phyloP scores from a whole-genome alignment of 2,888 invertebrate genomes.

The Camptogramma bilineatum region DNA sequence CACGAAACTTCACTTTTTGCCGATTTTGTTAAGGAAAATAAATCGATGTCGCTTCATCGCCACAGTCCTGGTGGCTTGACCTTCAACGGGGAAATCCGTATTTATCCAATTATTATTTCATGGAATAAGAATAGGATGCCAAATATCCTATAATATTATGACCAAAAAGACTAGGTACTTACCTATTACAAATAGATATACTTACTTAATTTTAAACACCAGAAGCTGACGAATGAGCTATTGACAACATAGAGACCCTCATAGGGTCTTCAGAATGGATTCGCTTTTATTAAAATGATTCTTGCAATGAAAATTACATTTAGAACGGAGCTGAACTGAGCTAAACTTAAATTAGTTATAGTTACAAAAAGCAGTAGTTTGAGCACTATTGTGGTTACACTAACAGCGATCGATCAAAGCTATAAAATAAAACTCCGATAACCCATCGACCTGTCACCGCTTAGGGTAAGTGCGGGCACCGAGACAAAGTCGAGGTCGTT shows the following conservation, averaged over 20 bases:
- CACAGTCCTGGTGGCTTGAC: conserved; percentile 1
- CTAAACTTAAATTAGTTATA: not conserved
- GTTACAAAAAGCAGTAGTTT: not conserved
- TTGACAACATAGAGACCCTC: too few relatives aligned
- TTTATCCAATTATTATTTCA: not conserved
- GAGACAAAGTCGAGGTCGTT: conserved; percentile 81
- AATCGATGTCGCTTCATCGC: conserved; percentile 6
- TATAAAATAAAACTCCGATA: conserved; percentile 67
- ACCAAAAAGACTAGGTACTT: not conserved
- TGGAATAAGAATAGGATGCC: not conserved
- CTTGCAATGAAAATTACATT: not conserved
- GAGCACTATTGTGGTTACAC: conserved; percentile 5
- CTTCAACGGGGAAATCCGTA: conserved; percentile 6
- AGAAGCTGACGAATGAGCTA: too few relatives aligned
- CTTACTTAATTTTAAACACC: too few relatives aligned
- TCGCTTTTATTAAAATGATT: too few relatives aligned
- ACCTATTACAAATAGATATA: too few relatives aligned
- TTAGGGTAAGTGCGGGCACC: conserved; percentile 68
- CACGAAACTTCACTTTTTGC: too few relatives aligned
- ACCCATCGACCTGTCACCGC: conserved; percentile 69
- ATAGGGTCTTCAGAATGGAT: too few relatives aligned
- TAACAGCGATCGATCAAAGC: conserved; percentile 53
- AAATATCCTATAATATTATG: not conserved
- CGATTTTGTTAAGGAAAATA: conserved; percentile 7
- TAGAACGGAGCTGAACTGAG: not conserved